Base-by-base conservation (phyloP, 2,888 invertebrate genomes). In the Noctua fimbriata region DNA sequence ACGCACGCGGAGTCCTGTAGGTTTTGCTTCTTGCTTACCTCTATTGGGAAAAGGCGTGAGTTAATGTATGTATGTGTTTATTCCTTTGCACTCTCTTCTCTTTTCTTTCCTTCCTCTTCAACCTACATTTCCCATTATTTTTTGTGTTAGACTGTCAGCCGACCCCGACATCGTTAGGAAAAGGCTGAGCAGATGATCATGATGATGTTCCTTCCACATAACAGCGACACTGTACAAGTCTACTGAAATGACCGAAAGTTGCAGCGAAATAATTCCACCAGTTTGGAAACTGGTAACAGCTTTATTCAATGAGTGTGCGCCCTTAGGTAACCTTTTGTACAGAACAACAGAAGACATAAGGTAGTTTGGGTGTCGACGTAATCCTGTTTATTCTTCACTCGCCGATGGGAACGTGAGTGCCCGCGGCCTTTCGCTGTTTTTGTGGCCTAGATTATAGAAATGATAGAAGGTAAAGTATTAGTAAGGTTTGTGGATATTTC, bases 331-430 rank as follows among this genome's bases (percentile, higher is more conserved):
- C 60, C 70, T 80, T 81, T 60, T 69, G 55, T 65, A 66, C 60
- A 70, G 78, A 76, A 77, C 73, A 81, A 82, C 76, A 78, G 81
- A 89, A 87, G 86, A 88, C 89, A 89, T 86, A 88, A 89, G 90
- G 89, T 87, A 86, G 85, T 85, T 73, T 79, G 76, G 83, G 85
- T 87, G 91, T 86, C 85, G 90, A 91, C 91, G 87, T 93, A 92
- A 92, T 91, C 89, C 90, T 90, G 92, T 93, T 93, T 93, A 90
- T 92, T 90, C 91, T 91, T 92, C 89, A 90, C 91, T 92, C 89
- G 89, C 88, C 88, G 83, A 88, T 81, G 89, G 83, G 79, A 81
- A 91, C 93, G 92, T 92, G 92, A 90, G 91, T 82, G 90, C 87
- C 88, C 85, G 83, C 78, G 91, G 92, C 92, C 87, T 79, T 91